Conservation (phyloP, 1,140 invertebrate species). For the Orius insidiosus region DNA sequence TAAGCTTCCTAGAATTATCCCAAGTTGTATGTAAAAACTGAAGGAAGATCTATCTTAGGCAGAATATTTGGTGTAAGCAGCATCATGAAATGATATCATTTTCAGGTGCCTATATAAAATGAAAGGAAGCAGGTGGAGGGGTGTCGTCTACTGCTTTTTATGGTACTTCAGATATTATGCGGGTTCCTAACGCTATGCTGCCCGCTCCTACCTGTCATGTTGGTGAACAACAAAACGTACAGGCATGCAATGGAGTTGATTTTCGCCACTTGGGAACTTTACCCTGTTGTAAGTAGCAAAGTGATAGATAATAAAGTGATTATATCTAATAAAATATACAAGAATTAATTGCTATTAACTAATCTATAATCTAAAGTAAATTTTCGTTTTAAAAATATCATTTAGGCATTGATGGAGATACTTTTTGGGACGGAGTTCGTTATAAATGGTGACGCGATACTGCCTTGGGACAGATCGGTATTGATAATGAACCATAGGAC, state of each 20-base stretch:
- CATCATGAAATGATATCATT: too few relatives aligned
- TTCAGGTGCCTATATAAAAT: not conserved
- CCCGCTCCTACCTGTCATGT: constrained; percentile 45
- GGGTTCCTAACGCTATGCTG: constrained; percentile 45
- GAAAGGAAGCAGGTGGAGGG: constrained; percentile 22
- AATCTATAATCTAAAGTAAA: too few relatives aligned
- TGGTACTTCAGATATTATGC: constrained; percentile 42
- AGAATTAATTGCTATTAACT: not conserved
- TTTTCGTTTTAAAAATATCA: too few relatives aligned
- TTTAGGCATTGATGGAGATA: constrained; percentile 46
- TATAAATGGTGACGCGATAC: constrained; percentile 57
- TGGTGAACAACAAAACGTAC: constrained; percentile 44
- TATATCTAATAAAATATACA: too few relatives aligned
- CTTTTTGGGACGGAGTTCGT: constrained; percentile 50
- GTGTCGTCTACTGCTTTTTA: constrained; percentile 32
- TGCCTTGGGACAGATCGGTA: constrained; percentile 34
- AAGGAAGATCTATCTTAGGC: too few relatives aligned
- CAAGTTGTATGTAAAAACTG: too few relatives aligned
- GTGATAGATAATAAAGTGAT: not conserved
- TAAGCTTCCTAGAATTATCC: too few relatives aligned
- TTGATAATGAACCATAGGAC: constrained; percentile 70
- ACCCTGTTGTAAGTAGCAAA: constrained; percentile 48
- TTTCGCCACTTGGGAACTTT: constrained; percentile 60
- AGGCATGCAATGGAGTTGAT: constrained; percentile 45
- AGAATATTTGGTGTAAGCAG: too few relatives aligned